Evolutionary conservation across 2,113 vertebrate species (phyloP).

Genomic region (Sphyrna mokarran): DNA sequence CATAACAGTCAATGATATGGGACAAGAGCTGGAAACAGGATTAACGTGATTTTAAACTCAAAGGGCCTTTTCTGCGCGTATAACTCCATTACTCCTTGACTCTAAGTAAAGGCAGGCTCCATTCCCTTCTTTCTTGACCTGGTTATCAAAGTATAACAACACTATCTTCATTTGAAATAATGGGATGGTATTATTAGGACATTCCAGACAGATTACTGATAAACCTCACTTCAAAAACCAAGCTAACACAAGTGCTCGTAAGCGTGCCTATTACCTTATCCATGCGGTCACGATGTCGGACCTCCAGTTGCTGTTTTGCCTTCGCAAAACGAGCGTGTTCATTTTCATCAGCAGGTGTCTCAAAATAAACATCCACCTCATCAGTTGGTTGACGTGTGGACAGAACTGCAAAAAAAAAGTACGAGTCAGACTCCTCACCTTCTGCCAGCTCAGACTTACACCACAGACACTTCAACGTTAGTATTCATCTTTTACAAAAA

Average conservation of each 20-base stretch:
- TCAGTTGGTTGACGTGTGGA: conserved; percentile 78
- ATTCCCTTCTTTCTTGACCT: no score
- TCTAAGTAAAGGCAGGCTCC: no score
- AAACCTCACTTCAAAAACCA: background rate
- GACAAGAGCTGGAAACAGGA: no score
- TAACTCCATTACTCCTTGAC: no score
- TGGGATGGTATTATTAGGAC: background rate
- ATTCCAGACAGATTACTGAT: background rate
- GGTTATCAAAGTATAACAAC: background rate
- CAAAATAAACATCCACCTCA: conserved; percentile 93
- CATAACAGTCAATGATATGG: no score
- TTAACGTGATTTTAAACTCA: no score
- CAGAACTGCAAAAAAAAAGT: conserved; percentile 50
- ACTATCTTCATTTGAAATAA: background rate
- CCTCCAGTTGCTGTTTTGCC: conserved; percentile 93
- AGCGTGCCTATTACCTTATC: conserved; percentile 67
- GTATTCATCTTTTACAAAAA: background rate
- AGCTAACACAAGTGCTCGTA: background rate
- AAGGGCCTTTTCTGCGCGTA: no score
- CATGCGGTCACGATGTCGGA: conserved; percentile 90
- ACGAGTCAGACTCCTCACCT: background rate
- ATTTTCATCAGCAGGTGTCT: conserved; percentile 88
- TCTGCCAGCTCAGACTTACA: background rate
- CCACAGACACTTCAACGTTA: background rate
- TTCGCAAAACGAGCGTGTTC: conserved; percentile 94